Base-by-base conservation (phyloP, 1,140 invertebrate genomes). In the Cydia pomonella region DNA sequence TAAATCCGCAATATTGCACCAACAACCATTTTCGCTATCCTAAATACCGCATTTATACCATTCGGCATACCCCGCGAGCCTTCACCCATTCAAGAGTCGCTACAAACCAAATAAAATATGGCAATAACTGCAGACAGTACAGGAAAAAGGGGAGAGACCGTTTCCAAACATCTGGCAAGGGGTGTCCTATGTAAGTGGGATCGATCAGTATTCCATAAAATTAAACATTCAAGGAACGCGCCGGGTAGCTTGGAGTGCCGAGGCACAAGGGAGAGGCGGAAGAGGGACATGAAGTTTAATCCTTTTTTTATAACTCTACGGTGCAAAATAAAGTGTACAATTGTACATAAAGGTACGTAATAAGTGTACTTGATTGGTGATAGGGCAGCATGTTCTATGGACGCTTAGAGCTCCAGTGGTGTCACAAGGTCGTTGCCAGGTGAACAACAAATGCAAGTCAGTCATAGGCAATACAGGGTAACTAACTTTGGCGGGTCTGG, bases 181-280 rank as follows among this genome's bases (percentile, higher is more conserved):
- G 80, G 81, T 73, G 73, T 77, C 75, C 75, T 76, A 77, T 79
- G 80, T 75, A 80, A 83, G 82, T 83, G 81, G 82, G 80, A 85
- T 85, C 82, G 85, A 90, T 90, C 75, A 81, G 82, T 86, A 88
- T 88, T 86, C 86, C 85, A 87, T 88, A 87, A 87, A 87, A 90
- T 90, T 90, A 90, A 87, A 90, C 80, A 90, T 90, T 87, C 88
- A 88, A 81, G 77, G 80, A 83, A 82, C 86, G 87, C 88, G 80
- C 80, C 76, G 83, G 76, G 78, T 81, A 83, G 81, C 81, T 76
- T 76, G 38, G 71, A 77, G 73, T 77, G 41, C 9, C n/a, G n/a
- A 53, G 78, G 75, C 66, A 12, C 47, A 81, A 84, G 82, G 72
- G 7, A 72, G 21, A 12, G 75, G 76, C 50, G 62, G 23, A n/a